Evolutionary conservation across 2,888 invertebrate species (phyloP), one percentile per base, ranked within the genome.

Genomic region (Cerastoderma edule): DNA sequence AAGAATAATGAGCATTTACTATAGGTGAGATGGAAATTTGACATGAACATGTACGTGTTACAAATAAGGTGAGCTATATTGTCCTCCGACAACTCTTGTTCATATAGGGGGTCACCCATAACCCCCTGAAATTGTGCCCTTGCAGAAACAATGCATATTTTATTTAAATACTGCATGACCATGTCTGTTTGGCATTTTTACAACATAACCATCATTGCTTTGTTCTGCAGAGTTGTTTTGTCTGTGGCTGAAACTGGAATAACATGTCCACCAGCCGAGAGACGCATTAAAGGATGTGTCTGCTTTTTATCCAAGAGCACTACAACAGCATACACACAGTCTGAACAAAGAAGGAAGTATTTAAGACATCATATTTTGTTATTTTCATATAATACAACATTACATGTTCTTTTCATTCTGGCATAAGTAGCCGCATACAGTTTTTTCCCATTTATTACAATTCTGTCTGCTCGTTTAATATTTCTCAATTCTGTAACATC

Each of bases 381-480:
- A 54, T 71, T 64, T 50, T 46, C 60, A 64, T 60, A 64, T 8
- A 44, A 35, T 46, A 70, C 70, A 8, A 70, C 50, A 64, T 53
- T 13, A 63, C 70, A 70, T n/a, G 53, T 64, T 8, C 70, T 28
- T 53, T 64, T 70, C 70, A 70, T 63, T 53, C 70, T 63, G 44
- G 24, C 53, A 30, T 70, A 70, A 50, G 50, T 53, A 30, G 63
- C 60, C 5, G 60, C 24, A 35, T 69, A 60, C 16, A 60, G 32
- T 24, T 46, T 33, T 27, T 57, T 39, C 30, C 33, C 69, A 57
- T 69, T 69, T 10, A 70, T 64, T 24, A 48, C 32, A 63, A 70
- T 60, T 35, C 60, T 57, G 28, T 48, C 46, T 35, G 32, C 19
- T 64, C 64, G 63, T 48, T 70, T 63, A 6, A 72, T 48, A 24